These are phyloP conservation scores for Dynastes tityus DNA, from an alignment of 2,888 invertebrate species.

Conservation along the genomic window DNA sequence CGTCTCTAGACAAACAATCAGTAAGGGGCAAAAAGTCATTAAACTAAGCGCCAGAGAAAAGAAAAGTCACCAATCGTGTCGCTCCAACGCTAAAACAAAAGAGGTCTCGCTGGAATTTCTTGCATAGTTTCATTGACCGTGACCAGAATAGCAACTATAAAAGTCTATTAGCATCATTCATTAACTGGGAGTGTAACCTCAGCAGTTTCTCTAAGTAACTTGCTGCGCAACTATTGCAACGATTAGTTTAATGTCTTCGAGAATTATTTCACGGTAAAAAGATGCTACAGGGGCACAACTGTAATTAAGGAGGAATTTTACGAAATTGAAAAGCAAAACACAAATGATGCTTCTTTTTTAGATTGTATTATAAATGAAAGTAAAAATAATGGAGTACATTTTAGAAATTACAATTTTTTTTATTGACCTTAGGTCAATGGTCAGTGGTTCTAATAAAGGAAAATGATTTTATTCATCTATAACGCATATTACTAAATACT, in stretches of 20 bases:
- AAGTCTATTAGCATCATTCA: conserved; percentile 34
- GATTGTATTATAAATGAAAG: too few relatives aligned
- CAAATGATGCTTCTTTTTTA: too few relatives aligned
- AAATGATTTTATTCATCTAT: too few relatives aligned
- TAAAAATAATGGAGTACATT: too few relatives aligned
- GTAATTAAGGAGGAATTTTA: too few relatives aligned
- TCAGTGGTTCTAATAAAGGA: too few relatives aligned
- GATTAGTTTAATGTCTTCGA: neutral
- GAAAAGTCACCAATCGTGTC: neutral
- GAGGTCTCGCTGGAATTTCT: conserved; percentile 15
- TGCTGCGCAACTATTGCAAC: neutral
- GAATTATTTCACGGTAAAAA: neutral
- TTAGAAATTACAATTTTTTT: too few relatives aligned
- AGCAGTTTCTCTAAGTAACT: conserved; percentile 19
- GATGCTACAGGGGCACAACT: too few relatives aligned
- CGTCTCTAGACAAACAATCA: neutral
- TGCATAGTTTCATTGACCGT: conserved; percentile 34
- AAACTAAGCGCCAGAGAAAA: conserved; percentile 1
- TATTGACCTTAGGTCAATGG: too few relatives aligned
- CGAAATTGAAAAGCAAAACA: too few relatives aligned
- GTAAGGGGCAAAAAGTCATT: neutral
- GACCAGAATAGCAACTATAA: conserved; percentile 32
- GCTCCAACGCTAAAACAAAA: conserved; percentile 9
- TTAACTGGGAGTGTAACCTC: conserved; percentile 17
- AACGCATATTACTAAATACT: too few relatives aligned